Conservation (phyloP, 2,888 invertebrate genomes). For the Napeogenes sylphis region DNA sequence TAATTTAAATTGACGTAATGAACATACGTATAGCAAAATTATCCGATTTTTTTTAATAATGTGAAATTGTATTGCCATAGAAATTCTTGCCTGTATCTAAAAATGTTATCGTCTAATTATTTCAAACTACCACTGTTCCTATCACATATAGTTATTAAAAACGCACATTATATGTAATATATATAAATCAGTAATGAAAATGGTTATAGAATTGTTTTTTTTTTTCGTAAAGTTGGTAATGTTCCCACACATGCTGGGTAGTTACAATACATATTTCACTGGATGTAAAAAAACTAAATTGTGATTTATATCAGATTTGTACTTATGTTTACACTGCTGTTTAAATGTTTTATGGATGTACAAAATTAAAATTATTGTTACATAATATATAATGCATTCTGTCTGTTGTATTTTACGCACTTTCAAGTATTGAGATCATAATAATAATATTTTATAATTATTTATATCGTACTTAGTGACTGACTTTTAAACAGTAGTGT, state of each 20-base stretch:
- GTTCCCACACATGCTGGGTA: no score
- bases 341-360: conserved; percentile 33
- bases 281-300: conserved; percentile 8
- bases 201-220: neutral
- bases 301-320: conserved; percentile 20
- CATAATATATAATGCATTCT: conserved; percentile 36
- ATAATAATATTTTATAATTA: conserved; percentile 24
- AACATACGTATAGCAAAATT: neutral
- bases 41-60: neutral
- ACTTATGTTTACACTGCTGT: conserved; percentile 36
- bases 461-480: conserved; percentile 35
- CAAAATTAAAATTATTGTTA: neutral
- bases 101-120: neutral
- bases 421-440: conserved; percentile 24
- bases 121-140: neutral
- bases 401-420: conserved; percentile 35
- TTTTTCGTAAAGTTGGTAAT: no score
- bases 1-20: neutral
- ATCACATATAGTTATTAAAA: neutral
- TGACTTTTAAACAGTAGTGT: conserved; percentile 43
- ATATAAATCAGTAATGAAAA: neutral
- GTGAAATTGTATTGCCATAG: neutral
- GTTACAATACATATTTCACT: neutral
- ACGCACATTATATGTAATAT: neutral
- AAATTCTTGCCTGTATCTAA: neutral